Percentiles rank a stretch among this genome's conserved stretches.
These are phyloP conservation scores for Salvelinus sp. DNA, from an alignment of 2,113 vertebrate species.

Conservation along the genomic window DNA sequence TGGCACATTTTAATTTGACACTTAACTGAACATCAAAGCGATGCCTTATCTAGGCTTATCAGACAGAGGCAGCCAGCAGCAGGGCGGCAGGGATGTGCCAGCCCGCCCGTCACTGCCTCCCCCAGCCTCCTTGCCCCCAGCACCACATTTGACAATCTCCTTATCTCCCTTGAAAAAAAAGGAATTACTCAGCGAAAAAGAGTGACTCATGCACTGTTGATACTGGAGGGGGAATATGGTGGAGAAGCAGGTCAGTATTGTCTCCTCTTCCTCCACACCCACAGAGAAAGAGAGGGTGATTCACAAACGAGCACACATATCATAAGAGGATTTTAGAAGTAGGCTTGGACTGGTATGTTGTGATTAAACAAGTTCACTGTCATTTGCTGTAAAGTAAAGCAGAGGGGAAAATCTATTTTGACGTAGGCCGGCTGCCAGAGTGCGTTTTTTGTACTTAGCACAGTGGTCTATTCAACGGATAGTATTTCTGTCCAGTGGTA, in stretches of 20 bases:
- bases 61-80: conserved; percentile 38
- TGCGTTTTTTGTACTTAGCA: no score
- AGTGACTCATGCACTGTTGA: conserved; percentile 48
- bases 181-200: conserved; percentile 48
- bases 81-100: conserved; percentile 20
- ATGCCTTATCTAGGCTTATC: conserved; percentile 56
- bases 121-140: conserved; percentile 8
- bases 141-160: conserved; percentile 25
- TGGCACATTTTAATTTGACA: conserved; percentile 64
- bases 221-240: conserved; percentile 40
- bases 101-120: conserved; percentile 21
- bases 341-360: no score
- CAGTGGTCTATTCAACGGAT: no score
- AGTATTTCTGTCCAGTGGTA: no score
- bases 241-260: neutral
- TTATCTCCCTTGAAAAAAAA: conserved; percentile 32
- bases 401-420: no score
- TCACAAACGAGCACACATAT: no score
- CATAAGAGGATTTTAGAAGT: no score
- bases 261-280: no score
- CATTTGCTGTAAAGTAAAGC: no score
- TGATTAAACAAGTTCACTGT: no score
- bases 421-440: no score
- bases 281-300: no score
- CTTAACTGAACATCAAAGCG: conserved; percentile 66